Base-by-base conservation (phyloP, 1,140 invertebrate species). In the Antheraea pernyi region DNA sequence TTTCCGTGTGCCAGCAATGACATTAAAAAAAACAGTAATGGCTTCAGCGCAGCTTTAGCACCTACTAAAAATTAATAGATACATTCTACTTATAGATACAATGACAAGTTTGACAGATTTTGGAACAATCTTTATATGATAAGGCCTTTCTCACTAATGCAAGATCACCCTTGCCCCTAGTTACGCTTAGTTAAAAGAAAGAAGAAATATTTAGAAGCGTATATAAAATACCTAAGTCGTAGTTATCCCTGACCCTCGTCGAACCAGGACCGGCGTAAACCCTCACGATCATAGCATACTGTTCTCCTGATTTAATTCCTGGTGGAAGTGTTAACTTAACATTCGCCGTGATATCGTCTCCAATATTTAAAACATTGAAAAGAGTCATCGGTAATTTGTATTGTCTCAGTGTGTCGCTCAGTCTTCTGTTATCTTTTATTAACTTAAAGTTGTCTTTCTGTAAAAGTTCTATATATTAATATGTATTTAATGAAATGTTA, bases 211-310 rank as follows among this genome's bases (percentile, higher is more conserved):
- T 16, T 53, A 53, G 0, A 13, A 53, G 46, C 5, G 7, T 42
- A n/a, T 53, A 53, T 59, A 69, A 39, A 94, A 94, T 95, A 91
- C 89, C 89, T 76, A 90, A 75, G 77, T 89, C 86, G 75, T 82
- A 92, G 61, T 62, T 79, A 65, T 92, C 88, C 68, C 79, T 82
- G 7, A 98, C 96, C 81, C 96, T 94, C 77, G 96, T 95, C 1
- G 97, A 96, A 69, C 97, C 96, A 11, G 98, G 98, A 0, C 98
- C 98, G 39, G 95, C 97, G 89, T 99, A 99, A 94, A 98, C 97
- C 79, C 96, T 95, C 59, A 98, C 94, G n/a, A 98, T 91, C 93
- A 98, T 94, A 0, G 98, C 98, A 93, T 99, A 99, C 77, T 95
- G 95, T 64, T 86, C 81, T 0, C 81, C 86, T 84, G 74, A 85